Percentiles rank a stretch among this genome's conserved stretches.
These are phyloP conservation scores for Manduca sexta DNA, from an alignment of 1,140 invertebrate genomes.

Conservation along the genomic window DNA sequence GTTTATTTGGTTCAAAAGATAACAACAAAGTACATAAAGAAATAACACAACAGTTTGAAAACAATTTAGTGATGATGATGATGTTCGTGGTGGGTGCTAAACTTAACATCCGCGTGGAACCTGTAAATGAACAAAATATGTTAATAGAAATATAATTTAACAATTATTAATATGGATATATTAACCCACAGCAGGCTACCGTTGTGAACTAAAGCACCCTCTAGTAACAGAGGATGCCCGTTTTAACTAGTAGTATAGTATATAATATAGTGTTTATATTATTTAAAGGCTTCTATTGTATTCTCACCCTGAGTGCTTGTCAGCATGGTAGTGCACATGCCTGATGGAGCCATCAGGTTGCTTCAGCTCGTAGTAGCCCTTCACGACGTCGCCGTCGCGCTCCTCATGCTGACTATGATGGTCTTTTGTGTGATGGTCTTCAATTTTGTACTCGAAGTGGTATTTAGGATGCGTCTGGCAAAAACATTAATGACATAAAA, in stretches of 20 bases:
- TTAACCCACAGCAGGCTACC: too few relatives aligned
- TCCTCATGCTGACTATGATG: conserved; percentile 23
- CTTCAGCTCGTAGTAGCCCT: conserved; percentile 33
- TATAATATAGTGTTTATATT: too few relatives aligned
- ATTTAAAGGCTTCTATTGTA: too few relatives aligned
- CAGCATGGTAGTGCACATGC: conserved; percentile 38
- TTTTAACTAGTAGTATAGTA: too few relatives aligned
- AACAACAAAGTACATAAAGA: too few relatives aligned
- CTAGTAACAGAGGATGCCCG: too few relatives aligned
- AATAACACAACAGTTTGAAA: too few relatives aligned
- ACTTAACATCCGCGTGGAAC: conserved; percentile 39
- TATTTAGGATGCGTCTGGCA: conserved; percentile 2
- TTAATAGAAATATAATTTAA: too few relatives aligned
- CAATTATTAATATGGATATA: too few relatives aligned
- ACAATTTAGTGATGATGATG: not conserved
- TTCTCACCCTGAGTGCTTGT: conserved; percentile 20
- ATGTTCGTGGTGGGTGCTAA: not conserved
- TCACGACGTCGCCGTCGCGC: conserved; percentile 29
- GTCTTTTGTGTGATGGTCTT: conserved; percentile 47
- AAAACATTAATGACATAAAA: not conserved
- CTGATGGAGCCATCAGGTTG: conserved; percentile 47
- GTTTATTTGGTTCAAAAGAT: too few relatives aligned
- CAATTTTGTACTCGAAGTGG: conserved; percentile 32
- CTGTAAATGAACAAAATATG: conserved; percentile 8
- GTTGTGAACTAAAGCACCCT: too few relatives aligned